phyloP scores from a whole-genome alignment of 2,797 vertebrate genomes.

The Neopelma chrysocephalum region DNA sequence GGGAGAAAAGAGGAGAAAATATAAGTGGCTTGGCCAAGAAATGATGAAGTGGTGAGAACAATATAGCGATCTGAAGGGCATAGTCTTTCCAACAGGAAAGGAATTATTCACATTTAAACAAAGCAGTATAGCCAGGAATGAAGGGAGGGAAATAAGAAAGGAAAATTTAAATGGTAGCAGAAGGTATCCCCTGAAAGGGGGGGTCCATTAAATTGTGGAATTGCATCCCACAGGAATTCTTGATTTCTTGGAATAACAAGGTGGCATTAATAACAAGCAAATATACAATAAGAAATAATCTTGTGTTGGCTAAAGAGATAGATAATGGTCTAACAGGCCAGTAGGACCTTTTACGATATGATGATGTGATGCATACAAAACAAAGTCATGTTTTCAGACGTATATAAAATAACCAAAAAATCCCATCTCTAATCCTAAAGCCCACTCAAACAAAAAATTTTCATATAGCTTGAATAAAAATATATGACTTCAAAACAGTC shows the following conservation, averaged over 20 bases:
- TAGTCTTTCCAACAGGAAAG: slow-evolving; percentile 9
- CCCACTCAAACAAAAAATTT: neutral
- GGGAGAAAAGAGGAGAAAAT: slow-evolving; percentile 56
- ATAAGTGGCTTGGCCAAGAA: slow-evolving; percentile 36
- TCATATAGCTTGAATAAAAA: neutral
- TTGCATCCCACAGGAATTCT: slow-evolving; percentile 62
- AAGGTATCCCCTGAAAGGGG: slow-evolving; percentile 71
- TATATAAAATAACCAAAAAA: neutral
- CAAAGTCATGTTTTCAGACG: neutral
- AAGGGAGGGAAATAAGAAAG: slow-evolving; percentile 42
- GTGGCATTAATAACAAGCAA: slow-evolving; percentile 44
- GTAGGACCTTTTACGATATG: neutral
- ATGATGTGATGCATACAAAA: neutral
- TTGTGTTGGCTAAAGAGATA: slow-evolving; percentile 4
- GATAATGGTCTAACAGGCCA: neutral
- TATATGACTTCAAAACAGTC: neutral
- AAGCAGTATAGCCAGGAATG: neutral
- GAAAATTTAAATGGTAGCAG: slow-evolving; percentile 69
- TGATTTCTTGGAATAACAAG: slow-evolving; percentile 59
- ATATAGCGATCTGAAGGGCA: slow-evolving; percentile 37
- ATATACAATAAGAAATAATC: slow-evolving; percentile 28
- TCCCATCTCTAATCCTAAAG: neutral
- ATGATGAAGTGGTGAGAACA: slow-evolving; percentile 31
- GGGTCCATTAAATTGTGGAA: slow-evolving; percentile 73
- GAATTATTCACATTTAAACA: slow-evolving; percentile 56